phyloP scores from a whole-genome alignment of 1,140 invertebrate genomes.

The Hyphantria cunea region DNA sequence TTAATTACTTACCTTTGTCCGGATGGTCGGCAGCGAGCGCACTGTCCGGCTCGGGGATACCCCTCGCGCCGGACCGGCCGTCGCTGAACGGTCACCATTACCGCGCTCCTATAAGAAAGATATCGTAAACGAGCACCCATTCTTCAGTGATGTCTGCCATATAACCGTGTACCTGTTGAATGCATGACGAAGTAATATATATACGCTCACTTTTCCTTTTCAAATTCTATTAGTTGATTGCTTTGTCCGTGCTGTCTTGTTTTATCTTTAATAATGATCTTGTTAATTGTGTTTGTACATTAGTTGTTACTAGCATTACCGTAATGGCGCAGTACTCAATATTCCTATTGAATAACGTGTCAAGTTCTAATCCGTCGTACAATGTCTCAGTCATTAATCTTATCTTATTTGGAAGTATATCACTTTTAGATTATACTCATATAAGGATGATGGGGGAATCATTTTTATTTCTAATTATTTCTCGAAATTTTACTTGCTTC shows the following conservation, averaged over 20 bases:
- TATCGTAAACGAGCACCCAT: conserved; percentile 34
- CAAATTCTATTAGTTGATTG: conserved; percentile 17
- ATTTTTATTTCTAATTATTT: too few species aligned
- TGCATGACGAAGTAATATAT: conserved; percentile 46
- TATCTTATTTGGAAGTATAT: background rate
- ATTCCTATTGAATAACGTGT: too few species aligned
- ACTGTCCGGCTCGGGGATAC: conserved; percentile 12
- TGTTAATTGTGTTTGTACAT: background rate
- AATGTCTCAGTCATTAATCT: conserved; percentile 1
- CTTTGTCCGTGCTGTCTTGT: conserved; percentile 2
- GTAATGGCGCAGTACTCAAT: conserved; percentile 7
- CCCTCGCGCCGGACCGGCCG: conserved; percentile 17
- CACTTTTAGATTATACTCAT: background rate
- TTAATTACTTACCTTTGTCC: conserved; percentile 52
- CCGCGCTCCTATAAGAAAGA: conserved; percentile 16
- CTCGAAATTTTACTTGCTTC: too few species aligned
- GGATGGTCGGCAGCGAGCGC: conserved; percentile 15
- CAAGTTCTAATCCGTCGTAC: too few species aligned
- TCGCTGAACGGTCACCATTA: conserved; percentile 3
- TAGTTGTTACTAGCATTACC: background rate
- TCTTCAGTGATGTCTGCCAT: conserved; percentile 51
- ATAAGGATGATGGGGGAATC: too few species aligned
- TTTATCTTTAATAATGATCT: background rate
- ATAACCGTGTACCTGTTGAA: conserved; percentile 70
- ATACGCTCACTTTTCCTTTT: conserved; percentile 7